Evolutionary conservation across 2,113 vertebrate genomes (phyloP).

Genomic region (Apaloderma vittatum): DNA sequence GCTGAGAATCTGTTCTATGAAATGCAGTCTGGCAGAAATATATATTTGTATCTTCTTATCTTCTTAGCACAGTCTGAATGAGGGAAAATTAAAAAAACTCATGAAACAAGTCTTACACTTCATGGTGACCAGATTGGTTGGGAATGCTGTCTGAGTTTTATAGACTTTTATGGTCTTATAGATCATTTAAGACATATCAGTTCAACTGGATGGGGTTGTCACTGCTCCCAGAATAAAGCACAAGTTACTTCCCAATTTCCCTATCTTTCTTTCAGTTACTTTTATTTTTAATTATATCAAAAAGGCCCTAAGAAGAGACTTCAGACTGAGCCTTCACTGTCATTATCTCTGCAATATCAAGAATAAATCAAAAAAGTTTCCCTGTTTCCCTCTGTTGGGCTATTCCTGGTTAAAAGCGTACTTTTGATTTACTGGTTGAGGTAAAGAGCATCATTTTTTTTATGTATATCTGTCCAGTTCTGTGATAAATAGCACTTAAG

Average conservation of each 20-base stretch:
- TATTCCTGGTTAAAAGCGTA: neutral
- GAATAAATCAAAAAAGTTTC: neutral
- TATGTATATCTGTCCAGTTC: neutral
- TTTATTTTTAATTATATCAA: neutral
- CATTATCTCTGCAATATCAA: neutral
- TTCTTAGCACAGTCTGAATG: constrained; percentile 18
- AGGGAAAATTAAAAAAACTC: constrained; percentile 29
- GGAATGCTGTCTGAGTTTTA: neutral
- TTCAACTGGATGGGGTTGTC: neutral
- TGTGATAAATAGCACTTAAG: neutral
- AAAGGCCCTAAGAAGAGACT: neutral
- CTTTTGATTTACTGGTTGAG: neutral
- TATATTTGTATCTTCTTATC: constrained; percentile 38
- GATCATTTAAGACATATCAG: neutral
- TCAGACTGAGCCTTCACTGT: neutral
- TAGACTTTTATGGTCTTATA: neutral
- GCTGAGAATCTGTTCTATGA: constrained; percentile 14
- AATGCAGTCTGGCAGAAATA: constrained; percentile 28
- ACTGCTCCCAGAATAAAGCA: neutral
- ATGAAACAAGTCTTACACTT: neutral
- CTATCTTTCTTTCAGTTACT: neutral
- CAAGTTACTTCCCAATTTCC: neutral
- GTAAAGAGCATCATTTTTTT: neutral
- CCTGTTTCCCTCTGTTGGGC: neutral
- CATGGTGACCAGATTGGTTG: neutral